Base-by-base conservation (phyloP, 1,140 invertebrate species). In the Schlechtendalia chinensis region DNA sequence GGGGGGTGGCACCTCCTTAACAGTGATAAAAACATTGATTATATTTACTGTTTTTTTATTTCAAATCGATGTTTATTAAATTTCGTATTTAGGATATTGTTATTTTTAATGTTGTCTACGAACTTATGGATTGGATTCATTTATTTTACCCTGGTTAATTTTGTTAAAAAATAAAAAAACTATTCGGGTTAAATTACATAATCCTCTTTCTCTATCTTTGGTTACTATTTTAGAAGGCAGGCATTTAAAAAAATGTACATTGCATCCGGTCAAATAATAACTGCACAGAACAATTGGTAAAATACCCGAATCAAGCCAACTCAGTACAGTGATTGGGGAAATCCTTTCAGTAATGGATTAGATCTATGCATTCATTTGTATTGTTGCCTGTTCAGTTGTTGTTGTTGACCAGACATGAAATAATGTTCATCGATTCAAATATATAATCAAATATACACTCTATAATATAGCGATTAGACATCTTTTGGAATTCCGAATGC, bases 271-370 rank as follows among this genome's bases (percentile, higher is more conserved):
- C 54, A 59, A 77, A 77, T 22, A 77, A 77, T 74, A 74, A 58
- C 27, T 8, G 32, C 71, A 39, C 11, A 45, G 54, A 77, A 77
- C 72, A 77, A 77, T 77, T 29, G 72, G 11, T 32, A 17, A 32
- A 56, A 77, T 58, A 45, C 72, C 45, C 56, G 72, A 77, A 77
- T 77, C 54, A 77, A 77, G 72, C 72, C 56, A 77, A 77, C 72
- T 77, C 72, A 45, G 32, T n/a, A 24, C 22, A 45, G 54, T 50
- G 72, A 77, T 77, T 29, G 54, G 72, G 32, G 59, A 77, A 77
- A 77, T 77, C 72, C 72, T 77, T 32, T 39, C 32, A n/a, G 72
- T 77, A 77, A 77, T 77, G 72, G 54, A 77, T 77, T 59, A 77
- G 72, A 54, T 17, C 29, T 59, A 59, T 77, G 59, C 72, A 77